Evolutionary conservation across 2,797 vertebrate species (phyloP).

Genomic region (Semaprochilodus insignis): DNA sequence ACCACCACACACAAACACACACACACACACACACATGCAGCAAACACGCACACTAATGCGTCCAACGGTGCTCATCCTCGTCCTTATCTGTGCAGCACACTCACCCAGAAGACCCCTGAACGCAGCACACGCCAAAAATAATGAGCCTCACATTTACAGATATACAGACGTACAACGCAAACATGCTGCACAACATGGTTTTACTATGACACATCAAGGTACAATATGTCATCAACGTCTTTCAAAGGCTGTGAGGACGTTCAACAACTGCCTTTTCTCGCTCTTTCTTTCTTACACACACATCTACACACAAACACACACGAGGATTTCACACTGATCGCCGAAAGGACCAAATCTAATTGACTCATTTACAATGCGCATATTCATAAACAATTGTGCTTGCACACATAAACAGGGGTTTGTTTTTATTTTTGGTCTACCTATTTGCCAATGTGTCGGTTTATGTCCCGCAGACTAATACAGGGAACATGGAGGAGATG

Average conservation of each 20-base stretch:
- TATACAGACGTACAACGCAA: slow-evolving; percentile 1
- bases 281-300: not conserved
- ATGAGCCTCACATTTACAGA: slow-evolving; percentile 45
- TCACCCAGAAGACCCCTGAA: slow-evolving; percentile 74
- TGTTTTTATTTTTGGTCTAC: slow-evolving; percentile 50
- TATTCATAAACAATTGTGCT: slow-evolving; percentile 65
- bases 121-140: slow-evolving; percentile 70
- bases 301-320: slow-evolving; percentile 14
- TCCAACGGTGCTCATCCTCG: slow-evolving; percentile 69
- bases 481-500: slow-evolving; percentile 65
- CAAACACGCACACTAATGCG: slow-evolving; percentile 66
- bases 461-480: slow-evolving; percentile 67
- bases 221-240: slow-evolving; percentile 1
- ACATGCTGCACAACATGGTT: not conserved
- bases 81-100: slow-evolving; percentile 81
- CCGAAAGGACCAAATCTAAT: slow-evolving; percentile 62
- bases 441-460: slow-evolving; percentile 72
- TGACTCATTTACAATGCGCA: slow-evolving; percentile 65
- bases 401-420: slow-evolving; percentile 56
- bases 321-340: slow-evolving; percentile 24
- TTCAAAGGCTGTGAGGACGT: not conserved
- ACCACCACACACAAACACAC: slow-evolving; percentile 62
- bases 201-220: not conserved
- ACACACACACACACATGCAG: slow-evolving; percentile 50
- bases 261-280: not conserved